Evolutionary conservation across 2,888 invertebrate genomes (phyloP).

Genomic region (Eupeodes latifasciatus): DNA sequence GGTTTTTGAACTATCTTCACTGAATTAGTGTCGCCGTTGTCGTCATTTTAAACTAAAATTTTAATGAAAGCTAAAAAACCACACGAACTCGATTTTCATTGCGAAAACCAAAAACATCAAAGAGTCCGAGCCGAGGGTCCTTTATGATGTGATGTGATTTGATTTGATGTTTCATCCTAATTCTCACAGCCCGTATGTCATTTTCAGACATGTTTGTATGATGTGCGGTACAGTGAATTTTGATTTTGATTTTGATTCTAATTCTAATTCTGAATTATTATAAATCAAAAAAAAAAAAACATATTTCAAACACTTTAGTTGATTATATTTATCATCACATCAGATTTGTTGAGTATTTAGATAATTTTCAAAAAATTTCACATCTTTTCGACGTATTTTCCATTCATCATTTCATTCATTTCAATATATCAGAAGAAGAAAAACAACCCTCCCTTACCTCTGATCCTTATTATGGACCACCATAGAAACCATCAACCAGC

Average conservation of each 20-base stretch:
- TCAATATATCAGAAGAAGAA: neutral
- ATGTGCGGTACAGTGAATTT: neutral
- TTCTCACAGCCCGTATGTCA: slow-evolving; percentile 27
- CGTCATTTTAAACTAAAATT: slow-evolving; percentile 30
- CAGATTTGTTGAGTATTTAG: slow-evolving; percentile 61
- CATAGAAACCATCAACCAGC: too few relatives aligned
- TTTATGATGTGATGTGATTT: neutral
- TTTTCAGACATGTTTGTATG: slow-evolving; percentile 5
- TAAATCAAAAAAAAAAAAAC: slow-evolving; percentile 69
- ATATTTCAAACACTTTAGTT: slow-evolving; percentile 24
- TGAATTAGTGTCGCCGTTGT: neutral
- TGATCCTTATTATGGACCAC: too few relatives aligned
- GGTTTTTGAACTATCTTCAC: slow-evolving; percentile 46
- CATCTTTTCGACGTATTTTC: slow-evolving; percentile 30
- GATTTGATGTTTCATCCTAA: slow-evolving; percentile 21
- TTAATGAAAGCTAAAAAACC: slow-evolving; percentile 48
- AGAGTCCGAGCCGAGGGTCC: slow-evolving; percentile 13
- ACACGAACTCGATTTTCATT: slow-evolving; percentile 18
- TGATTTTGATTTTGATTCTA: too few relatives aligned
- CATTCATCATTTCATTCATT: slow-evolving; percentile 48
- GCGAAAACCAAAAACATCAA: slow-evolving; percentile 47
- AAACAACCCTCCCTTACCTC: neutral
- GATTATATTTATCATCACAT: slow-evolving; percentile 66
- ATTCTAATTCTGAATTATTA: slow-evolving; percentile 7
- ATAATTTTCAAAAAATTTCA: slow-evolving; percentile 50